phyloP scores from a whole-genome alignment of 2,113 vertebrate species.

The Aphyosemion australe region DNA sequence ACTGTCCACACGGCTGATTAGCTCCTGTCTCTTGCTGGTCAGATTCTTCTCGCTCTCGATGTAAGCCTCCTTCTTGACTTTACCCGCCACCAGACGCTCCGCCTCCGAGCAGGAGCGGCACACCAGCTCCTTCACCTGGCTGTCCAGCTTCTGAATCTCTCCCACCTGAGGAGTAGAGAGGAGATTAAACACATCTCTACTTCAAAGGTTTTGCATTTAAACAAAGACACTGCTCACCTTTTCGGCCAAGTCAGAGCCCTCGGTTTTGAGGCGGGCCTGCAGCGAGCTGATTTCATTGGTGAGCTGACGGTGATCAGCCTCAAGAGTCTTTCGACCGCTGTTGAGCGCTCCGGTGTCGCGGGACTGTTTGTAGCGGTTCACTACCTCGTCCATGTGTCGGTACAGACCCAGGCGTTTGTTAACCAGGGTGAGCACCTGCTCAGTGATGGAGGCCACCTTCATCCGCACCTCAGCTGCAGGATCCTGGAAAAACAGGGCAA shows the following conservation, averaged over 20 bases:
- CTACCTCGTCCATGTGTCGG: slow-evolving; percentile 94
- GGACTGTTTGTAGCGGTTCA: slow-evolving; percentile 96
- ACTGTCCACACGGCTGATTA: slow-evolving; percentile 92
- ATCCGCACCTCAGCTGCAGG: slow-evolving; percentile 96
- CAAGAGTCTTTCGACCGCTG: slow-evolving; percentile 90
- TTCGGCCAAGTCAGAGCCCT: slow-evolving; percentile 94
- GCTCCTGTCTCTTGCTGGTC: slow-evolving; percentile 88
- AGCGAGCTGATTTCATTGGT: slow-evolving; percentile 88
- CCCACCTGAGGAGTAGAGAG: slow-evolving; percentile 69
- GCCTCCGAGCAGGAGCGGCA: slow-evolving; percentile 91
- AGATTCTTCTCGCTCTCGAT: slow-evolving; percentile 91
- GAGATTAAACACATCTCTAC: neutral
- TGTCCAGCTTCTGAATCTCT: slow-evolving; percentile 95
- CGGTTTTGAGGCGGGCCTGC: slow-evolving; percentile 91
- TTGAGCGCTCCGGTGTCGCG: slow-evolving; percentile 91
- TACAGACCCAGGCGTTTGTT: slow-evolving; percentile 96
- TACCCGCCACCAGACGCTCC: slow-evolving; percentile 92
- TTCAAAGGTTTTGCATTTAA: too few relatives aligned
- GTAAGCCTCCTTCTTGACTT: slow-evolving; percentile 96
- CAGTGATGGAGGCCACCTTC: slow-evolving; percentile 98
- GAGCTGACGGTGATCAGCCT: slow-evolving; percentile 90
- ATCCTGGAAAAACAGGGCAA: slow-evolving; percentile 77
- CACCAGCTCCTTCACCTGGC: slow-evolving; percentile 95
- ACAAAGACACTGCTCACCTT: slow-evolving; percentile 79
- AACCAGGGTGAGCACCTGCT: slow-evolving; percentile 95